phyloP scores from a whole-genome alignment of 2,113 vertebrate genomes.

The Cromileptes altivelis region DNA sequence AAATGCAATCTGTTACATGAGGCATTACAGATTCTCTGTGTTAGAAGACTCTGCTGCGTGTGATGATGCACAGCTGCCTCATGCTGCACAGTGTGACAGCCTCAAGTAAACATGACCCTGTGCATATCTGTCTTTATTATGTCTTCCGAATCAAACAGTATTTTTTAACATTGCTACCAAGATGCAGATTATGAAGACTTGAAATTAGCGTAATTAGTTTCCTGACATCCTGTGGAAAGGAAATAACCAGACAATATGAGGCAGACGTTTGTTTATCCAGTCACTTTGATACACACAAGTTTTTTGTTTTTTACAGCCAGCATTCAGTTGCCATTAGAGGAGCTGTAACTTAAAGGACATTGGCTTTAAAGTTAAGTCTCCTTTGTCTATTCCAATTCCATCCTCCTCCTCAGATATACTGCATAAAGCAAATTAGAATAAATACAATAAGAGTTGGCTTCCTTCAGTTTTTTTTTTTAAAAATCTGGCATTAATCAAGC shows the following conservation, averaged over 20 bases:
- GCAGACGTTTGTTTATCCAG: neutral
- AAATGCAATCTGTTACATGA: constrained; percentile 6
- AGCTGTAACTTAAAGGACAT: neutral
- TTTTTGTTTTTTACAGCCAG: neutral
- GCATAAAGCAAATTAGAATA: neutral
- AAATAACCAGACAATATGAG: neutral
- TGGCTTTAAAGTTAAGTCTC: neutral
- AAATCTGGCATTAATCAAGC: neutral
- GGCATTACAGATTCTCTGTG: neutral
- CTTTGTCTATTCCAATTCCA: neutral
- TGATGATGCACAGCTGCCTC: neutral
- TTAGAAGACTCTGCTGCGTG: neutral
- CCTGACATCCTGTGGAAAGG: neutral
- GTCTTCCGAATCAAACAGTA: neutral
- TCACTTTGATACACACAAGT: neutral
- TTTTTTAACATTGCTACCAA: neutral
- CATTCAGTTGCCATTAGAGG: neutral
- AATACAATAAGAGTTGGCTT: neutral
- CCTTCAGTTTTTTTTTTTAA: neutral
- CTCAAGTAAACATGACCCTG: neutral
- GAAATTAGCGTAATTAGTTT: neutral
- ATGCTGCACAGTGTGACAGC: neutral
- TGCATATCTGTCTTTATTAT: neutral
- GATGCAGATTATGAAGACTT: neutral
- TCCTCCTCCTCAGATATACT: neutral